Conservation (phyloP, 2,113 vertebrate genomes). For the Falcunculus frontatus region DNA sequence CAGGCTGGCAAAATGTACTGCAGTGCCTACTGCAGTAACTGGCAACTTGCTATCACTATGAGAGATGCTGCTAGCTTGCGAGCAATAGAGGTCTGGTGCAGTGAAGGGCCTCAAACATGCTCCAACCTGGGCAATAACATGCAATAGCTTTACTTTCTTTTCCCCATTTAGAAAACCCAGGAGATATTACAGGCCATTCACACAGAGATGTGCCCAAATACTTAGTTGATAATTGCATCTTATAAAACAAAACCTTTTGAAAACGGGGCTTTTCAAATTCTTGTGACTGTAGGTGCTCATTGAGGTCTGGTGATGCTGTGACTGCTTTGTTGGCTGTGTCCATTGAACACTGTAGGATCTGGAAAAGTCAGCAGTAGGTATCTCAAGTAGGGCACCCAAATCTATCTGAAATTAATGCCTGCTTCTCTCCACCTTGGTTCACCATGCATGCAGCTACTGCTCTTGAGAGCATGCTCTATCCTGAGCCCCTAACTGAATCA, state of each 20-base stretch:
- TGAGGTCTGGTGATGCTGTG: background rate
- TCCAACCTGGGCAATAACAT: background rate
- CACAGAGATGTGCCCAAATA: too few species aligned
- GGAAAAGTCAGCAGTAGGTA: background rate
- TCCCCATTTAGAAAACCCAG: background rate
- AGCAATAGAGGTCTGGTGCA: background rate
- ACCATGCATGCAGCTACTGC: background rate
- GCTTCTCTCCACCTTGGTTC: background rate
- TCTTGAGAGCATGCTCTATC: background rate
- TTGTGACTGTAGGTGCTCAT: background rate
- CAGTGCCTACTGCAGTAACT: background rate
- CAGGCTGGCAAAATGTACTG: background rate
- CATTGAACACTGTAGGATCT: background rate
- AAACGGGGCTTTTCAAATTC: background rate
- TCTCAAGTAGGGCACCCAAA: background rate
- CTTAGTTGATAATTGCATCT: background rate
- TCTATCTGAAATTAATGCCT: background rate
- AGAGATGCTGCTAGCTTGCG: background rate
- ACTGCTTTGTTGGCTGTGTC: background rate
- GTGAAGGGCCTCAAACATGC: background rate
- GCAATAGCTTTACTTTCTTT: background rate
- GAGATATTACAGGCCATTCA: background rate
- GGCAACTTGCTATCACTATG: background rate
- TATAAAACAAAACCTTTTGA: background rate
- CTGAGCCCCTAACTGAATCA: background rate